A percentile compares a stretch with the other conserved stretches of the same genome.
Conservation (phyloP, 2,113 vertebrate species). For the Atlantisia rogersi region DNA sequence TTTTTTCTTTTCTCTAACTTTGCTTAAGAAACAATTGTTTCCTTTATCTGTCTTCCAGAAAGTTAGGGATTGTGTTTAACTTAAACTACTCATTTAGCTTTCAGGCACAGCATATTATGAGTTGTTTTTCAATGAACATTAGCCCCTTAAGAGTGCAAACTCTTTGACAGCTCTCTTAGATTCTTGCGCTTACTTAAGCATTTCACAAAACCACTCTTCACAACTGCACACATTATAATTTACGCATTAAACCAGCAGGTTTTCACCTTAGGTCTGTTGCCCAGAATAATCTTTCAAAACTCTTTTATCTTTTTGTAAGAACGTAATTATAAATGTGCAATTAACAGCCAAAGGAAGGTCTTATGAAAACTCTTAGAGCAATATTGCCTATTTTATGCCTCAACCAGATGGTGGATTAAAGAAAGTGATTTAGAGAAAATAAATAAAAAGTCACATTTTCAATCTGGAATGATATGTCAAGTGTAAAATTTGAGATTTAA, state of each 20-base stretch:
- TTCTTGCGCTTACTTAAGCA: constrained; percentile 50
- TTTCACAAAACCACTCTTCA: constrained; percentile 65
- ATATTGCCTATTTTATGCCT: constrained; percentile 30
- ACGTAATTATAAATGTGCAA: constrained; percentile 72
- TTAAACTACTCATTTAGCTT: constrained; percentile 55
- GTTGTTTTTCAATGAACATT: constrained; percentile 60
- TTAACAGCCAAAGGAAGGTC: constrained; percentile 54
- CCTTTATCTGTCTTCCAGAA: constrained; percentile 64
- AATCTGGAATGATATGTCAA: constrained; percentile 3
- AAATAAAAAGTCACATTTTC: constrained; percentile 38
- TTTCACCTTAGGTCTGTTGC: constrained; percentile 73
- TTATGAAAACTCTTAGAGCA: constrained; percentile 50
- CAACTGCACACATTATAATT: constrained; percentile 73
- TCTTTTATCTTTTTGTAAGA: constrained; percentile 67
- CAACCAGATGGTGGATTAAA: constrained; percentile 48
- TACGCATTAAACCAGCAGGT: constrained; percentile 71
- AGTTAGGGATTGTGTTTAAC: constrained; percentile 42
- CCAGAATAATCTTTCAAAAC: constrained; percentile 72
- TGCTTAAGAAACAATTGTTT: constrained; percentile 50
- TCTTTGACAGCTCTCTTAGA: constrained; percentile 67
- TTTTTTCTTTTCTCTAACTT: not conserved
- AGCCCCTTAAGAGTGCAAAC: constrained; percentile 46
- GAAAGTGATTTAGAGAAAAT: not conserved
- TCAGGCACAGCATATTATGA: constrained; percentile 59
- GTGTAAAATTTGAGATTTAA: constrained; percentile 28